Evolutionary conservation across 2,888 invertebrate species (phyloP), one percentile per base, ranked within the genome.

Genomic region (Drosophila yooni): DNA sequence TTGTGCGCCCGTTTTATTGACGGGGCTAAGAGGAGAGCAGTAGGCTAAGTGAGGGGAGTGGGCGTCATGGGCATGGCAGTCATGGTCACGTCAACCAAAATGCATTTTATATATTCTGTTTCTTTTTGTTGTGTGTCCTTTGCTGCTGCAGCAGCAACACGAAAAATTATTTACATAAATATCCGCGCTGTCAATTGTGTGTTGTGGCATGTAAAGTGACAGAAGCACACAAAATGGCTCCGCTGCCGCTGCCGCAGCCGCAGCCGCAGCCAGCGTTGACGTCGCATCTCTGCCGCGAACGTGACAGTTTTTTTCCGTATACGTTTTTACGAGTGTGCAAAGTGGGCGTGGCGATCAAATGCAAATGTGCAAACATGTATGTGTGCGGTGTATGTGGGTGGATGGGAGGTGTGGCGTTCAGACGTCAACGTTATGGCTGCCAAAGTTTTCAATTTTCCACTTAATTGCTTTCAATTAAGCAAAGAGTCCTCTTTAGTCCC

Each of bases 381-480:
- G 29, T 40, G n/a, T 64, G 59, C 67, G 77, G 60, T 40, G 33
- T 36, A n/a, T 50, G n/a, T 21, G 46, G 29, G 34, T 40, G 25
- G 15, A 62, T 59, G 63, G 64, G 50, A 53, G 58, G 48, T n/a
- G 60, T 57, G 64, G 77, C 64, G 86, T 83, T 86, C 89, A 81
- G 84, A 86, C 83, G 84, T 83, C 87, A 84, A 84, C 84, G 88
- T 89, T 86, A 89, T 86, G 88, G 82, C 88, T 83, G 88, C 88
- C 87, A 87, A 87, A 87, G 87, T 87, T 87, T 87, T 87, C 87
- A 87, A 87, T 87, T 87, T 87, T 87, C 89, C 87, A 88, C 87
- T 87, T 87, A 87, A 87, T 87, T 87, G 87, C 90, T 87, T 87
- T 87, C 87, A 87, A 87, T 87, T 87, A 87, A 89, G 90, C 89